Base-by-base conservation (phyloP, 2,797 vertebrate genomes). In the Mionectes olivaceus region DNA sequence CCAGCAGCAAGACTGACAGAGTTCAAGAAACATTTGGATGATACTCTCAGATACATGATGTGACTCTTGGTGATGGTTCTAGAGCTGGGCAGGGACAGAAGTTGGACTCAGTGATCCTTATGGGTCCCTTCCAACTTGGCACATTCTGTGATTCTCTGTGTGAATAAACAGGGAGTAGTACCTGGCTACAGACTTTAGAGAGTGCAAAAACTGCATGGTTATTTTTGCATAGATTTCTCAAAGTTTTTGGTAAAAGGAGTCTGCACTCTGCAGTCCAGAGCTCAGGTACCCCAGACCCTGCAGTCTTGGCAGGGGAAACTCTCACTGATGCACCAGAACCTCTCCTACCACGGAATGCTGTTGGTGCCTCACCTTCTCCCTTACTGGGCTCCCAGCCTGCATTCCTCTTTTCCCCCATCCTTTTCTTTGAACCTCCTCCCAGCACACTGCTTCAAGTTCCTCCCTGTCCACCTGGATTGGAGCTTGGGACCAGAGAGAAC, bases 281-380 rank as follows among this genome's bases (percentile, higher is more conserved):
- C 17, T 73, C 67, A 65, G 39, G n/a, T 27, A 28, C 3, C 10
- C 19, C 27, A n/a, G 16, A 28, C 19, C 10, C 63, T 5, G 4
- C 13, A 78, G 32, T 15, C 39, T 47, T 1, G 0, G 24, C 2
- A 6, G 14, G 1, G 1, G 21, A 84, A 90, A 9, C 2, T 10
- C 33, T 61, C n/a, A 24, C 30, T 39, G 12, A 14, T 27, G 37
- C 12, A 14, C 32, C 2, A 1, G 73, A 80, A 10, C 13, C 19
- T 63, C 22, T 78, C 46, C 25, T 21, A 15, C 21, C 21, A 39
- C 13, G 7, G 21, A 69, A 10, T 9, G 4, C 3, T 50, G 27
- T 22, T 5, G 1, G 27, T 3, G 1, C 3, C 19, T 76, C 35
- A 17, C 9, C 70, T 69, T 71, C 23, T 44, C 44, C 32, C 18